Evolutionary conservation across 1,140 invertebrate genomes (phyloP).

Genomic region (Zaprionus vittiger): DNA sequence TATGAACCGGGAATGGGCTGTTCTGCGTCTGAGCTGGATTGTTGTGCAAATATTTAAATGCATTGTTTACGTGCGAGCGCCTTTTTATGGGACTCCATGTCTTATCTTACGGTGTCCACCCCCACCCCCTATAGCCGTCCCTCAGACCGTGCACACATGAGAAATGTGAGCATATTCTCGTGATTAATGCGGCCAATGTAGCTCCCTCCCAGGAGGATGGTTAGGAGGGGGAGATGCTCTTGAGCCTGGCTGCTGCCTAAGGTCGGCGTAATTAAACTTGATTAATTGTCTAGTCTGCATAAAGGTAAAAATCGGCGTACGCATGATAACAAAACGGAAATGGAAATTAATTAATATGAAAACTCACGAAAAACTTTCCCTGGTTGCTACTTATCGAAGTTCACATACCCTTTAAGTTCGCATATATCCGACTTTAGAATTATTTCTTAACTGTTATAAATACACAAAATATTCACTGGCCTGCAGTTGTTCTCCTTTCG

Average conservation of each 20-base stretch:
- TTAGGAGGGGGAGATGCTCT: constrained; percentile 13
- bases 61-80: constrained; percentile 67
- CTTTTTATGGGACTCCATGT: constrained; percentile 48
- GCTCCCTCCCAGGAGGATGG: constrained; percentile 11
- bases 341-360: constrained; percentile 80
- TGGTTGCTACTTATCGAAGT: not conserved
- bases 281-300: constrained; percentile 79
- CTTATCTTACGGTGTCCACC: constrained; percentile 42
- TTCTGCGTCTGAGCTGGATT: constrained; percentile 1
- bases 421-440: constrained; percentile 9
- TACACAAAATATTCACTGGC: constrained; percentile 10
- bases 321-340: constrained; percentile 78
- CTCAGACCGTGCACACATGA: constrained; percentile 50
- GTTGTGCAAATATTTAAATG: constrained; percentile 72
- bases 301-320: constrained; percentile 78
- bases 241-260: constrained; percentile 33
- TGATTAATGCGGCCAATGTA: constrained; percentile 71
- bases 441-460: not conserved
- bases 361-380: constrained; percentile 42
- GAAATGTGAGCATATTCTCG: constrained; percentile 76
- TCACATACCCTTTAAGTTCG: constrained; percentile 6
- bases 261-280: constrained; percentile 76
- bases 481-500: not conserved
- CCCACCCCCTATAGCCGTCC: constrained; percentile 1
- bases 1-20: constrained; percentile 25